Base-by-base conservation (phyloP, 2,113 vertebrate species). In the Cyprinodon brontotheroides region DNA sequence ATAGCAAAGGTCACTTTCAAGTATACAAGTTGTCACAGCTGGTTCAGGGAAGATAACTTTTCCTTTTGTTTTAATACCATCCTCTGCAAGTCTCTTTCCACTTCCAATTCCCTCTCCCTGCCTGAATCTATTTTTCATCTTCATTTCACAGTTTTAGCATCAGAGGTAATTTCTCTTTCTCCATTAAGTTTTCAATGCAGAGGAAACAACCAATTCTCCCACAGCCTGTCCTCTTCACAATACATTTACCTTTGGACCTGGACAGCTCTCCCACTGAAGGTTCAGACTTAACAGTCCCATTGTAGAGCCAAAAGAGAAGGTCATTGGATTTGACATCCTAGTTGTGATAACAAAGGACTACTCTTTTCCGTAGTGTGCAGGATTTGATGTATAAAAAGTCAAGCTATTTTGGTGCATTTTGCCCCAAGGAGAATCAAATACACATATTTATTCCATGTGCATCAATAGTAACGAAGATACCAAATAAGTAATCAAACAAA, bases 161-260 rank as follows among this genome's bases (percentile, higher is more conserved):
- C 79, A 87, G 62, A 82, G 70, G 68, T 77, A 71, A 60, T 78
- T 89, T 80, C 75, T 86, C 75, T 78, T 45, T 84, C 68, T 86
- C 84, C 80, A 90, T 91, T 91, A 86, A 67, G 75, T 82, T 84
- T 90, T 89, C 82, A 82, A 87, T 88, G 70, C 66, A 11, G 45
- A 70, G 79, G 85, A 87, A 91, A 83, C 79, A 86, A 86, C 72
- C 69, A 65, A 53, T 83, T 79, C 77, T 78, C 71, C 66, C 61
- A 29, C 75, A 77, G 75, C 57, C 75, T 15, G 45, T 85, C 78
- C 65, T 77, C 82, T 85, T 90, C 74, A 48, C 71, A 69, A 67
- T 72, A 72, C 74, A 82, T 85, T 78, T 81, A 82, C 73, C 74
- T 47, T 68, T 15, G 82, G 80, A 75, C 70, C 72, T 36, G 71